Evolutionary conservation across 2,888 invertebrate species (phyloP).

Genomic region (Syritta pipiens): DNA sequence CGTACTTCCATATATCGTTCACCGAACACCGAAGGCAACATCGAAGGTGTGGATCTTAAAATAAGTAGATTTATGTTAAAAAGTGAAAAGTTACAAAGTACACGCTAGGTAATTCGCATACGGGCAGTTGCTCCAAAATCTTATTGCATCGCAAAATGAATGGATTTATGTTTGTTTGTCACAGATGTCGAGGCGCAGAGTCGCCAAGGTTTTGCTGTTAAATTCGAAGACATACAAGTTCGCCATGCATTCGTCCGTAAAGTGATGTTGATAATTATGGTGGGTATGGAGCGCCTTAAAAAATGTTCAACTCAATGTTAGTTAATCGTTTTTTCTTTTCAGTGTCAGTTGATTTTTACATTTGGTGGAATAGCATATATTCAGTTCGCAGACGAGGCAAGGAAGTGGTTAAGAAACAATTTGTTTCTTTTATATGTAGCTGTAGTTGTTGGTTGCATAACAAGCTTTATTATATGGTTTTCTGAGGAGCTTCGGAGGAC

Average conservation of each 20-base stretch:
- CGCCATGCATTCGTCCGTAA: background rate
- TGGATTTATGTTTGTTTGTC: no score
- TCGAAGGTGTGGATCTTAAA: background rate
- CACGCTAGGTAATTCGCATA: no score
- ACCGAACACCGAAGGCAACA: background rate
- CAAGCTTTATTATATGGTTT: slow-evolving; percentile 85
- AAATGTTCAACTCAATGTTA: background rate
- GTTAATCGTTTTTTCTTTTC: background rate
- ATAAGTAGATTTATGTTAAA: background rate
- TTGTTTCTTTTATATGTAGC: slow-evolving; percentile 71
- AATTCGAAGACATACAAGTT: no score
- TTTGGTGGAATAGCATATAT: slow-evolving; percentile 88
- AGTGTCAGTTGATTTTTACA: slow-evolving; percentile 90
- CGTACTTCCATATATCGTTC: background rate
- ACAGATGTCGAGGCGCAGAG: no score
- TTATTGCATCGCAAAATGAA: no score
- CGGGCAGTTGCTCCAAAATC: no score
- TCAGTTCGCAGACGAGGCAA: slow-evolving; percentile 83
- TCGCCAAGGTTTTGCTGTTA: no score
- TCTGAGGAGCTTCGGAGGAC: slow-evolving; percentile 90
- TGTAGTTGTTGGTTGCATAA: slow-evolving; percentile 70
- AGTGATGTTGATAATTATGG: background rate
- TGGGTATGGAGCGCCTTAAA: background rate
- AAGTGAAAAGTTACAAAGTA: no score
- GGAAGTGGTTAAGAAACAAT: slow-evolving; percentile 79